Percentiles rank a stretch among this genome's conserved stretches.
phyloP scores from a whole-genome alignment of 2,113 vertebrate species.

The Bufo bufo region DNA sequence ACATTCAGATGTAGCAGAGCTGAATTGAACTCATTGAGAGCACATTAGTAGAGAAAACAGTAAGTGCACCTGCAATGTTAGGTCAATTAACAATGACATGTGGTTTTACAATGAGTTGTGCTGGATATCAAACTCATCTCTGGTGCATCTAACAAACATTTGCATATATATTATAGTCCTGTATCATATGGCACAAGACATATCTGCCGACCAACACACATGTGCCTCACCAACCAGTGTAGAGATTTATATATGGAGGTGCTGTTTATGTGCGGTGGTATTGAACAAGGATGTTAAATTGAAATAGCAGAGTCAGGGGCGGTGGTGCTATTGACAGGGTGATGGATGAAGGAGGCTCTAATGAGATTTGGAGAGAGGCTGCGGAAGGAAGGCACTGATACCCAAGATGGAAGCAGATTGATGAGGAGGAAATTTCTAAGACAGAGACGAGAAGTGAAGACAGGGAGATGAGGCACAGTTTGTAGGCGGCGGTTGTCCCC shows the following conservation, averaged over 20 bases:
- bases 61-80: not conserved
- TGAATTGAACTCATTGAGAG: not conserved
- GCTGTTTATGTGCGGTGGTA: not conserved
- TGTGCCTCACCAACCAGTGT: not conserved
- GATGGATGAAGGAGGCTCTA: conserved; percentile 5
- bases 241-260: not conserved
- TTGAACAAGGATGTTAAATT: not conserved
- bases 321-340: not conserved
- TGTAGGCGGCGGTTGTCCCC: not conserved
- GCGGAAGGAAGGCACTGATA: not conserved
- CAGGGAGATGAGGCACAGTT: not conserved
- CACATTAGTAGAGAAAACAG: not conserved
- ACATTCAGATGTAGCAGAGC: not conserved
- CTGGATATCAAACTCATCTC: not conserved
- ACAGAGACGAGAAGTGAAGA: not conserved
- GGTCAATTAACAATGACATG: not conserved
- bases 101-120: not conserved
- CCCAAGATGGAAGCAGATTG: conserved; percentile 23
- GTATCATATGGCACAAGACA: too few relatives aligned
- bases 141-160: not conserved
- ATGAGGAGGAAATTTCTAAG: not conserved
- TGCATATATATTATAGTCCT: not conserved
- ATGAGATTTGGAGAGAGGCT: conserved; percentile 28
- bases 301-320: not conserved
- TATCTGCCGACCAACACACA: not conserved